Percentiles rank a stretch among this genome's conserved stretches.
phyloP scores from a whole-genome alignment of 2,797 vertebrate species.

The Capromys pilorides region DNA sequence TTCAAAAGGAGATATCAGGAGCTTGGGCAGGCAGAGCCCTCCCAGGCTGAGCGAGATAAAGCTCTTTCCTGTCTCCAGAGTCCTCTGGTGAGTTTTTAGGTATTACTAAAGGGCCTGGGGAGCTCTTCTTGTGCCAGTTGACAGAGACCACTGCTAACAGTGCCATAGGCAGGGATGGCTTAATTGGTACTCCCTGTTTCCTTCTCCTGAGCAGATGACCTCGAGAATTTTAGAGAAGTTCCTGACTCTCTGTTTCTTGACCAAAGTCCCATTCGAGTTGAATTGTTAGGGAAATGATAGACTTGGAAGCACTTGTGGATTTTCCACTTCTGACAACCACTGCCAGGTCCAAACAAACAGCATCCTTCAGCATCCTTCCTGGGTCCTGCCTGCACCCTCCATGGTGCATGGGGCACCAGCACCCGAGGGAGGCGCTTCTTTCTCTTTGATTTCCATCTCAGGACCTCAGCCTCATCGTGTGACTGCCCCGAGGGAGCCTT shows the following conservation, averaged over 20 bases:
- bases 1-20: constrained; percentile 40
- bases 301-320: background rate
- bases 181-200: background rate
- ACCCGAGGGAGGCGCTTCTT: fast-evolving
- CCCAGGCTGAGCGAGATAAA: constrained; percentile 12
- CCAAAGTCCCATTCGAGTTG: background rate
- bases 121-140: background rate
- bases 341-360: fast-evolving
- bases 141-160: background rate
- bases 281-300: background rate
- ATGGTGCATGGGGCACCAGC: fast-evolving
- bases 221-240: background rate
- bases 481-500: background rate
- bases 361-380: background rate
- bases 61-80: constrained; percentile 37
- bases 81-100: background rate
- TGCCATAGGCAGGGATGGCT: background rate
- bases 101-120: background rate
- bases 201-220: background rate
- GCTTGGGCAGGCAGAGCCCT: constrained; percentile 23
- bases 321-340: background rate
- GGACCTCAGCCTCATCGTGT: background rate
- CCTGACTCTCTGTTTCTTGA: background rate
- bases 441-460: background rate
- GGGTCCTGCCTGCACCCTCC: background rate